These are phyloP conservation scores for Heliothis peltigera DNA, from an alignment of 2,888 invertebrate species.

Conservation along the genomic window DNA sequence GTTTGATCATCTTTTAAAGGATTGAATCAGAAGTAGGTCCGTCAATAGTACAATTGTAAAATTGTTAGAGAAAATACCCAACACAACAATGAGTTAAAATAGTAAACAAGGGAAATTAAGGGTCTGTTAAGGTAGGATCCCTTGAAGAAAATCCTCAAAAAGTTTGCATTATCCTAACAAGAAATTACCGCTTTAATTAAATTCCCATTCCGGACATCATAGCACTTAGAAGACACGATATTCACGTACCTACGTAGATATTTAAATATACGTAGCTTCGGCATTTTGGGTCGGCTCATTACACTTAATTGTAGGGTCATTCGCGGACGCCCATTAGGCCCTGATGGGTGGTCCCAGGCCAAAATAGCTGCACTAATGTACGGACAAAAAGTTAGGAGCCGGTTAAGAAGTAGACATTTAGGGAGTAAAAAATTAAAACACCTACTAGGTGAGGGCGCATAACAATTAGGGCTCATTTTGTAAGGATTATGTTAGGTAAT, in stretches of 20 bases:
- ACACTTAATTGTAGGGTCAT: conserved; percentile 89
- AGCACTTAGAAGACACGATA: conserved; percentile 30
- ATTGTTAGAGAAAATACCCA: not conserved
- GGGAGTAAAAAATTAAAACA: conserved; percentile 66
- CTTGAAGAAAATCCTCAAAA: not conserved
- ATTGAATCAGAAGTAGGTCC: not conserved
- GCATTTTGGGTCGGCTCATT: conserved; percentile 81
- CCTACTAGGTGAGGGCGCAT: conserved; percentile 33
- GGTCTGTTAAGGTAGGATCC: no score
- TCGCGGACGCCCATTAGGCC: conserved; percentile 83
- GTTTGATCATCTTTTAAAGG: conserved; percentile 7
- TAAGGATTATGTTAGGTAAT: conserved; percentile 16
- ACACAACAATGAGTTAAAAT: not conserved
- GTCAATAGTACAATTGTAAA: not conserved
- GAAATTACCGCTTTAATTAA: conserved; percentile 27
- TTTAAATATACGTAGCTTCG: conserved; percentile 78
- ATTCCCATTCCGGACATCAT: conserved; percentile 23
- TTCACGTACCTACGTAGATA: conserved; percentile 51
- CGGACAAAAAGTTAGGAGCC: conserved; percentile 77
- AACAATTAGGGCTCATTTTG: conserved; percentile 46
- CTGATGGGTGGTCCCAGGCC: conserved; percentile 79
- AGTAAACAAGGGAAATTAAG: no score
- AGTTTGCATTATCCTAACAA: conserved; percentile 2
- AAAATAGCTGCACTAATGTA: conserved; percentile 78
- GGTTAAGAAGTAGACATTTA: conserved; percentile 65